A percentile compares a stretch with the other conserved stretches of the same genome.
These are phyloP conservation scores for Netta rufina DNA, from an alignment of 2,797 vertebrate species.

Conservation along the genomic window DNA sequence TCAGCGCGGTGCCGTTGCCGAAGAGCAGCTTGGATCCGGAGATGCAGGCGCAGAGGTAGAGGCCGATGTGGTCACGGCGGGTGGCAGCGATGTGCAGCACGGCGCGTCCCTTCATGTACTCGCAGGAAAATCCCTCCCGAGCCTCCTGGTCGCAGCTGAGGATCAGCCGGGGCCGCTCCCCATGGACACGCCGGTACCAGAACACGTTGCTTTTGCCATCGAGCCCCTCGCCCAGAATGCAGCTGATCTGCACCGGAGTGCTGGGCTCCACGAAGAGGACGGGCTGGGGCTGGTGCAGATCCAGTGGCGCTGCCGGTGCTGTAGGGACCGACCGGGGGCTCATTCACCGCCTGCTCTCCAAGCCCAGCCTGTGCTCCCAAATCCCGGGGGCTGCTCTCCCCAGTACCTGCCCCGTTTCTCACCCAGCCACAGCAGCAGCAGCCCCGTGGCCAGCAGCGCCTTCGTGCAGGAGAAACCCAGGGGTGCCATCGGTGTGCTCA, in stretches of 20 bases:
- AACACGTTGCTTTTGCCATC: no score
- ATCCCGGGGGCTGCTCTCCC: no score
- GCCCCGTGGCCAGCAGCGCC: not conserved
- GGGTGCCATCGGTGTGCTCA: not conserved
- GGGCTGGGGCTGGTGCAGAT: not conserved
- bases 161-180: not conserved
- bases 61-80: no score
- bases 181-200: not conserved
- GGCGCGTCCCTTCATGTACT: fast-evolving
- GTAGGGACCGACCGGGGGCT: not conserved
- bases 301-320: not conserved
- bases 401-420: not conserved
- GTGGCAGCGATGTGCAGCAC: not conserved
- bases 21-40: no score
- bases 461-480: not conserved
- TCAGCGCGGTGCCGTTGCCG: not conserved
- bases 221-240: fast-evolving
- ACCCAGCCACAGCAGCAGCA: not conserved
- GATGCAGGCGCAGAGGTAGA: not conserved
- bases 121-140: not conserved
- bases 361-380: no score
- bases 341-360: not conserved
- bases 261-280: not conserved
- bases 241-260: not conserved
- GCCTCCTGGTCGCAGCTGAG: fast-evolving